Conservation (phyloP, 2,888 invertebrate species). For the Coenonympha glycerion region DNA sequence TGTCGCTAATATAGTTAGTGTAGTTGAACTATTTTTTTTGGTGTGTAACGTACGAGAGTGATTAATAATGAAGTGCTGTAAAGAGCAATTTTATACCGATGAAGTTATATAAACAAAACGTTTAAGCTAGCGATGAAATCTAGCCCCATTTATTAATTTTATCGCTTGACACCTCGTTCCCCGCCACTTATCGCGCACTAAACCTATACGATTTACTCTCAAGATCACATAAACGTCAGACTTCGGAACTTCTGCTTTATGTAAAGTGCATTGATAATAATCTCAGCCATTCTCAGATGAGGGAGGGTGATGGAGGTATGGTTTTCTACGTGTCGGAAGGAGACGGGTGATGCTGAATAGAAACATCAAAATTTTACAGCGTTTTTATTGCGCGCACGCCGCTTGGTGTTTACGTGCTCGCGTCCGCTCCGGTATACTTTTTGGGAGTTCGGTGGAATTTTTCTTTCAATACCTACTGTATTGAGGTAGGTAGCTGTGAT, state of each 20-base stretch:
- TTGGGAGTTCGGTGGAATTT: slow-evolving; percentile 37
- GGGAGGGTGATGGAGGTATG: slow-evolving; percentile 38
- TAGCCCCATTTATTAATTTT: slow-evolving; percentile 63
- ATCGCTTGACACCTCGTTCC: slow-evolving; percentile 69
- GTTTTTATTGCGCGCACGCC: slow-evolving; percentile 69
- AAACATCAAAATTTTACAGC: slow-evolving; percentile 76
- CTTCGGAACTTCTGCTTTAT: slow-evolving; percentile 71
- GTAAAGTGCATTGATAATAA: slow-evolving; percentile 76
- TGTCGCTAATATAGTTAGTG: too few relatives aligned
- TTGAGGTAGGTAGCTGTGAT: slow-evolving; percentile 36
- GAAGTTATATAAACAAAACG: slow-evolving; percentile 18
- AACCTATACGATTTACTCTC: slow-evolving; percentile 71
- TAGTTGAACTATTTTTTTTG: too few relatives aligned
- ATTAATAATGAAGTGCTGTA: not conserved
- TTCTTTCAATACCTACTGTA: slow-evolving; percentile 32
- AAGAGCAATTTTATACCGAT: slow-evolving; percentile 5
- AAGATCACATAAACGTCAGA: slow-evolving; percentile 73
- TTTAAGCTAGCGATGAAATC: slow-evolving; percentile 27
- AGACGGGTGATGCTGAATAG: slow-evolving; percentile 58
- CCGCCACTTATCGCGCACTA: slow-evolving; percentile 60
- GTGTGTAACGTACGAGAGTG: too few relatives aligned
- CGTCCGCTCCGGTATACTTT: slow-evolving; percentile 66
- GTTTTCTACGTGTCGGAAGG: slow-evolving; percentile 30
- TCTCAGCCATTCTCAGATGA: slow-evolving; percentile 61
- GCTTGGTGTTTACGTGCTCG: slow-evolving; percentile 62